A percentile compares a stretch with the other conserved stretches of the same genome.
These are phyloP conservation scores for Streptopelia turtur DNA, from an alignment of 2,797 vertebrate species.

Conservation along the genomic window DNA sequence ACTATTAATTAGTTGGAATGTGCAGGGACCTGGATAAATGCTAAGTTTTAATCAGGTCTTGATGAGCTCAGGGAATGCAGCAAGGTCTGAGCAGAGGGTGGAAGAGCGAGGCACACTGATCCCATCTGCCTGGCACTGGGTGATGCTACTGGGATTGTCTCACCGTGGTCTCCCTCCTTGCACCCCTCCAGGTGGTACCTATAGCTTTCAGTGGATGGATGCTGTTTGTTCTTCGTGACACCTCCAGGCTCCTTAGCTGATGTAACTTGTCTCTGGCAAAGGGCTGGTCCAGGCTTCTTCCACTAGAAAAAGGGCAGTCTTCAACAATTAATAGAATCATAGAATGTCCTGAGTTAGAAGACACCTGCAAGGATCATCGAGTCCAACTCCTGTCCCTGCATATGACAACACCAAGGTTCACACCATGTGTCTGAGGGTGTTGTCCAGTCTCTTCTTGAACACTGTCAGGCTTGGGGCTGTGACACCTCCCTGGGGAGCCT, in stretches of 20 bases:
- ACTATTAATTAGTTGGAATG: conserved; percentile 33
- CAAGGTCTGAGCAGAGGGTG: neutral
- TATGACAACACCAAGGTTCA: too few relatives aligned
- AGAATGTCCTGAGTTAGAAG: too few relatives aligned
- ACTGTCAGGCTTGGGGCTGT: too few relatives aligned
- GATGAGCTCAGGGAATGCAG: conserved; percentile 8
- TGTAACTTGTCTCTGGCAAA: neutral
- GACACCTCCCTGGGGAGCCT: too few relatives aligned
- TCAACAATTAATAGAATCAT: neutral
- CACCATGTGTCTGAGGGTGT: too few relatives aligned
- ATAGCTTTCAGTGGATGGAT: neutral
- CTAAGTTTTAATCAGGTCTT: conserved; percentile 35
- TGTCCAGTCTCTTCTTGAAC: too few relatives aligned
- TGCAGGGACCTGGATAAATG: conserved; percentile 5
- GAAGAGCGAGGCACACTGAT: neutral
- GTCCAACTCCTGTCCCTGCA: too few relatives aligned
- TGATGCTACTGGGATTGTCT: neutral
- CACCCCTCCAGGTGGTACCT: neutral
- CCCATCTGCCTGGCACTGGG: neutral
- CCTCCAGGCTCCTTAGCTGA: neutral
- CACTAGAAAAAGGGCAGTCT: neutral
- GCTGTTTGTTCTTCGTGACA: neutral
- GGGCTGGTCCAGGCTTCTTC: neutral
- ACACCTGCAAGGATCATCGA: too few relatives aligned
- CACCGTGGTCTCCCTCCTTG: accelerated